These are phyloP conservation scores for Oryzaephilus surinamensis DNA, from an alignment of 1,140 invertebrate genomes.

Conservation along the genomic window DNA sequence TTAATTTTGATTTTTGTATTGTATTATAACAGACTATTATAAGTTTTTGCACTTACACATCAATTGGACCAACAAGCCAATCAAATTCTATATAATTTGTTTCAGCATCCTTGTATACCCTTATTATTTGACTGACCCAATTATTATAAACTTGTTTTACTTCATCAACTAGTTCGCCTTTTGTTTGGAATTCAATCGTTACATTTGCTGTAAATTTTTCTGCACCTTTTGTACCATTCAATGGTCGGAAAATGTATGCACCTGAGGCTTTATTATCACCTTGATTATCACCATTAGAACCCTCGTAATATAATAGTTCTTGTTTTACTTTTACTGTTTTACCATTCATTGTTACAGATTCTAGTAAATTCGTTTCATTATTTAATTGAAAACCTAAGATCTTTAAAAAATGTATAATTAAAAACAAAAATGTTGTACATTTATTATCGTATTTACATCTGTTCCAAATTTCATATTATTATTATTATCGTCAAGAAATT, in stretches of 20 bases:
- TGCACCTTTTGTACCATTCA: slow-evolving; percentile 28
- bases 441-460: not conserved
- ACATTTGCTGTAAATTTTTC: slow-evolving; percentile 36
- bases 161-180: slow-evolving; percentile 68
- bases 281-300: slow-evolving; percentile 46
- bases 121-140: slow-evolving; percentile 73
- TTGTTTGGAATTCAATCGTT: slow-evolving; percentile 44
- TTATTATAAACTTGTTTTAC: slow-evolving; percentile 61
- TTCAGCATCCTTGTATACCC: slow-evolving; percentile 50
- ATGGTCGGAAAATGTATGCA: slow-evolving; percentile 78
- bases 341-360: slow-evolving; percentile 44
- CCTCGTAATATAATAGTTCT: slow-evolving; percentile 66
- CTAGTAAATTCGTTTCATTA: slow-evolving; percentile 42
- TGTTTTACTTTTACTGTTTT: slow-evolving; percentile 45
- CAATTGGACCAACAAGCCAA: slow-evolving; percentile 77
- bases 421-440: not conserved
- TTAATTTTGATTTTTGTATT: not conserved
- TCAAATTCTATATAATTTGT: slow-evolving; percentile 70
- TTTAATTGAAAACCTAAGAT: slow-evolving; percentile 25
- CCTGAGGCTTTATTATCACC: slow-evolving; percentile 53
- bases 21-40: not conserved
- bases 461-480: not conserved
- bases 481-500: not conserved
- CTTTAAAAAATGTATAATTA: slow-evolving; percentile 2
- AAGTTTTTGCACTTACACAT: slow-evolving; percentile 39